Evolutionary conservation across 2,113 vertebrate genomes (phyloP), one percentile per base, ranked within the genome.

Genomic region (Lasiurus borealis): DNA sequence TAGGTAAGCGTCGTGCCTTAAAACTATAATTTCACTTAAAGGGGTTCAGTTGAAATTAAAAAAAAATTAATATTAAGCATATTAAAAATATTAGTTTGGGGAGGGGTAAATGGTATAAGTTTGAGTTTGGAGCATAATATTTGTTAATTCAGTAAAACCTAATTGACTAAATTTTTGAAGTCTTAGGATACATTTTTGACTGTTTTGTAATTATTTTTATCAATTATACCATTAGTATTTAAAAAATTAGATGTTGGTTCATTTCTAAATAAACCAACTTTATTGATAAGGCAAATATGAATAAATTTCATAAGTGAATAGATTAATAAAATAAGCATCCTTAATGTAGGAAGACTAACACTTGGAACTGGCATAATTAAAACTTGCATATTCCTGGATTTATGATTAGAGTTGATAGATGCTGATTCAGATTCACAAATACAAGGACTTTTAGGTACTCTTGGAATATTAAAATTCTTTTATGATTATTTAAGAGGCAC

Each of bases 1-100:
- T 98, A 99, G 99, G 99, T 99, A 98, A 97, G 96, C 97, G 10
- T 93, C 10, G 84, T 96, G 76, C 40, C 31, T 83, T 81, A 84
- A 96, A 93, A 34, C 46, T 8, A 31, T 85, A 88, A 77, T 96
- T 94, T 93, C 21, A 71, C n/a, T 82, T 50, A 80, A 76, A 92
- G n/a, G 27, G 2, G n/a, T 81, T 14, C n/a, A 77, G 8, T 88
- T 95, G 57, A 86, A 82, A 62, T 73, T 87, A 15, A 68, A 68
- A 68, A 34, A 21, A 88, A 25, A 40, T 50, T 94, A 44, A 29
- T 68, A 27, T 82, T 87, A 94, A 90, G 19, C n/a, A 50, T 82
- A 52, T 75, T 84, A 46, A 68, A 93, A 82, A 69, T 8, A n/a
- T 6, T 66, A 23, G 54, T 75, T 59, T 71, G 25, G 16, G 13